Conservation (phyloP, 1,140 invertebrate species). For the Spodoptera frugiperda region DNA sequence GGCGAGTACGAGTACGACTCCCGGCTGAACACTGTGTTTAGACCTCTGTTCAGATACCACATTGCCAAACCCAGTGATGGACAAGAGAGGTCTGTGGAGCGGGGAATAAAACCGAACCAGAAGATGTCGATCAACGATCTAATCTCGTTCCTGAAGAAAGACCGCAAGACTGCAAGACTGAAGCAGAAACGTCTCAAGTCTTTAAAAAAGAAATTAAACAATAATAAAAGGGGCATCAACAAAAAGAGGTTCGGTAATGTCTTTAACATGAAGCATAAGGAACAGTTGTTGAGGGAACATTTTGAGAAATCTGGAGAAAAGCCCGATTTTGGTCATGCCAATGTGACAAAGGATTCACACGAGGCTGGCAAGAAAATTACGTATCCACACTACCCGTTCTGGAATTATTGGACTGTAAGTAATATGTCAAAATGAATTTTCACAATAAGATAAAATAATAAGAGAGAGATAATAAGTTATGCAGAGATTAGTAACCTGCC, state of each 20-base stretch:
- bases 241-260: neutral
- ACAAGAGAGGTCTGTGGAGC: neutral
- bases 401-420: constrained; percentile 71
- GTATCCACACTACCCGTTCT: constrained; percentile 55
- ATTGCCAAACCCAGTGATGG: constrained; percentile 14
- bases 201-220: neutral
- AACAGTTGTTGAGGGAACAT: neutral
- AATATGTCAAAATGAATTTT: neutral
- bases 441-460: too few relatives aligned
- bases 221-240: neutral
- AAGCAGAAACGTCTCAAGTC: neutral
- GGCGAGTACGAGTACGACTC: constrained; percentile 53
- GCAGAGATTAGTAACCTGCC: too few relatives aligned
- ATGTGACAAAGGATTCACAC: too few relatives aligned
- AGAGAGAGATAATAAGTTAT: too few relatives aligned
- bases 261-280: neutral
- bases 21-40: constrained; percentile 56
- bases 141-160: neutral
- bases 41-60: constrained; percentile 57
- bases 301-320: constrained; percentile 52
- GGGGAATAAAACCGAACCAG: neutral
- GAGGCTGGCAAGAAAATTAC: too few relatives aligned
- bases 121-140: neutral
- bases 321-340: neutral
- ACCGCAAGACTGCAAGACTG: neutral